A percentile compares a stretch with the other conserved stretches of the same genome.
These are phyloP conservation scores for Vespertilio murinus DNA, from an alignment of 2,797 vertebrate genomes.

Conservation along the genomic window DNA sequence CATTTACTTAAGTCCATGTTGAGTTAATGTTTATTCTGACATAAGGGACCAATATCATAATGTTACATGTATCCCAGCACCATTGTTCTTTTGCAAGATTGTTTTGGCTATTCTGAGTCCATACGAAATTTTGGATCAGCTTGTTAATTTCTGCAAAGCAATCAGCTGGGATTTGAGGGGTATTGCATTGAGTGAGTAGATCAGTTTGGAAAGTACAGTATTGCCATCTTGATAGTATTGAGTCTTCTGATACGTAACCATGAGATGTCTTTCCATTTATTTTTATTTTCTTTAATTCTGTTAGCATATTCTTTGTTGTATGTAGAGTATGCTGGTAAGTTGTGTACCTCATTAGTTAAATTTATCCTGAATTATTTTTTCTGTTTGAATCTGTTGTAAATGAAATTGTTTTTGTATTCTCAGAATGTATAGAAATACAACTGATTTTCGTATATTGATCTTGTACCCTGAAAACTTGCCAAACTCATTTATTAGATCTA, in stretches of 20 bases:
- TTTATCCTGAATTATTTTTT: not conserved
- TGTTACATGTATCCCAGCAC: not conserved
- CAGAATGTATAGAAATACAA: not conserved
- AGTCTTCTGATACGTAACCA: not conserved
- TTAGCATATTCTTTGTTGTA: not conserved
- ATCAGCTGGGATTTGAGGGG: not conserved
- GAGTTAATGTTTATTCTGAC: not conserved
- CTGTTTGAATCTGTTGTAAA: not conserved
- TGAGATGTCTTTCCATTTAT: not conserved
- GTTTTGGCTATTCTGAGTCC: not conserved
- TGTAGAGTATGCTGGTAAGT: not conserved
- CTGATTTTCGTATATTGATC: not conserved
- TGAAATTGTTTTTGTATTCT: not conserved
- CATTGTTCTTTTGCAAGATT: not conserved
- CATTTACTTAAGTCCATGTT: not conserved
- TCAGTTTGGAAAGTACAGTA: not conserved
- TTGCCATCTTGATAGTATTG: not conserved
- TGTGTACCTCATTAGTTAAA: not conserved
- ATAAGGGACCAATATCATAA: fast-evolving
- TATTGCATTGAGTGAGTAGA: not conserved
- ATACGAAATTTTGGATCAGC: not conserved
- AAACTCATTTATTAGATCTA: not conserved
- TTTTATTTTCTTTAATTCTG: not conserved
- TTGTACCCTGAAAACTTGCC: not conserved
- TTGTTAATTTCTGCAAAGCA: not conserved